Conservation (phyloP, 2,113 vertebrate species). For the Probosciger aterrimus region DNA sequence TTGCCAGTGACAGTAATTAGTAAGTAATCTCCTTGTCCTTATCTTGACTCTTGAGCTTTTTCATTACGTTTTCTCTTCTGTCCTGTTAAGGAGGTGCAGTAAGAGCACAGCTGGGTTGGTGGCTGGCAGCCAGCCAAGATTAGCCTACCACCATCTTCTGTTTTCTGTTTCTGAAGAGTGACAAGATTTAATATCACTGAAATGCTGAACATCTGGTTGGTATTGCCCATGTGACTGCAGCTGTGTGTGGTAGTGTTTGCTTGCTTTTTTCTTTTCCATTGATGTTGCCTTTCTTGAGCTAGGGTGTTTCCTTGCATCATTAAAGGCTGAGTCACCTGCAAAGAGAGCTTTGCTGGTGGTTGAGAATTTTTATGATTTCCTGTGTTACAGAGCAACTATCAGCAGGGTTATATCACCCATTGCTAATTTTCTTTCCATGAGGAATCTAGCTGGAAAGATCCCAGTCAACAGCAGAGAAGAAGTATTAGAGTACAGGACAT, state of each 20-base stretch:
- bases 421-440: background rate
- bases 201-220: background rate
- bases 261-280: background rate
- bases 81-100: background rate
- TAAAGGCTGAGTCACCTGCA: background rate
- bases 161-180: background rate
- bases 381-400: background rate
- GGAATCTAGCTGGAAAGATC: background rate
- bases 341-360: background rate
- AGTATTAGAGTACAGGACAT: background rate
- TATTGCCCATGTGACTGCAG: fast-evolving
- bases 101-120: background rate
- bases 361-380: background rate
- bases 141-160: background rate
- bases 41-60: background rate
- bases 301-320: background rate
- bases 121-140: background rate
- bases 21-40: background rate
- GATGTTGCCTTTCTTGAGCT: background rate
- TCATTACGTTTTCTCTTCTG: background rate
- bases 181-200: background rate
- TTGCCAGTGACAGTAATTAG: background rate
- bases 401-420: background rate
- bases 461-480: background rate
- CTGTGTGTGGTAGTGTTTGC: background rate